These are phyloP conservation scores for Formica selysi DNA, from an alignment of 1,140 invertebrate species.

Conservation along the genomic window DNA sequence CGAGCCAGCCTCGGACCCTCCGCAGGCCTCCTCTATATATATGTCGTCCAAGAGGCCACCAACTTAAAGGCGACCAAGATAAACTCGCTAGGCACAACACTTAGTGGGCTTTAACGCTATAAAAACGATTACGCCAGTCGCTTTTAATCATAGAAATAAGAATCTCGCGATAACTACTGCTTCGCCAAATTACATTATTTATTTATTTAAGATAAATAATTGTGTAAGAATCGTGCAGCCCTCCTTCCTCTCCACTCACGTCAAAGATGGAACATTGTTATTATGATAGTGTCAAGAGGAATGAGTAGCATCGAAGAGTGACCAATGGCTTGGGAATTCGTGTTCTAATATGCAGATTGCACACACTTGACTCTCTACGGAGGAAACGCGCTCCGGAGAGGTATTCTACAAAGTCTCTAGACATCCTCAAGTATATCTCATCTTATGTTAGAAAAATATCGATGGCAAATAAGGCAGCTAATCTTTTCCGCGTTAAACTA, in stretches of 20 bases:
- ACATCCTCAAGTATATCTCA: neutral
- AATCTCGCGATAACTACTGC: slow-evolving; percentile 10
- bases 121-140: neutral
- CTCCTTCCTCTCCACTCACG: neutral
- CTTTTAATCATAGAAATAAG: neutral
- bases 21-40: slow-evolving; percentile 1
- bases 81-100: slow-evolving; percentile 19
- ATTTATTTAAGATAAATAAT: neutral
- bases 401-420: neutral
- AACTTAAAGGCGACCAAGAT: slow-evolving; percentile 34
- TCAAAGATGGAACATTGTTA: slow-evolving; percentile 39
- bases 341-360: slow-evolving; percentile 15
- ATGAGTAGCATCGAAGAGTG: neutral
- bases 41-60: slow-evolving; percentile 38
- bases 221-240: neutral
- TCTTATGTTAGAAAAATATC: slow-evolving; percentile 6
- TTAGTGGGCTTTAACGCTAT: neutral
- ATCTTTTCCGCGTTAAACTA: neutral
- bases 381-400: neutral
- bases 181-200: neutral
- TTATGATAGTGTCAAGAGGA: slow-evolving; percentile 30
- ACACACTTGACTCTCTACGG: slow-evolving; percentile 23
- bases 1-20: slow-evolving; percentile 67
- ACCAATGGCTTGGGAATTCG: slow-evolving; percentile 46
- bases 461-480: neutral